phyloP scores from a whole-genome alignment of 2,888 invertebrate species.

The Mimachlamys varia region DNA sequence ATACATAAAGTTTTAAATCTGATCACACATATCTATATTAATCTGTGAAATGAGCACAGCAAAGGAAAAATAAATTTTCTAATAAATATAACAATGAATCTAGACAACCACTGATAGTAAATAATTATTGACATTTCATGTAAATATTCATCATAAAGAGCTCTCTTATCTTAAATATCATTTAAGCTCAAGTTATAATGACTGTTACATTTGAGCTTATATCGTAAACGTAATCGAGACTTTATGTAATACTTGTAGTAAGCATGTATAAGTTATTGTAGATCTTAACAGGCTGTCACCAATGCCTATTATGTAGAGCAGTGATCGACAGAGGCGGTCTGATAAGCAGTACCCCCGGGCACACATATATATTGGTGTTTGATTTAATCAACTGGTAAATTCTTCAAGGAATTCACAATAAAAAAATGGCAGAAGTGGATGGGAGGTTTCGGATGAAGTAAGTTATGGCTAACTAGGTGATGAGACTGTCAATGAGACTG shows the following conservation, averaged over 20 bases:
- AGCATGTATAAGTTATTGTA: not conserved
- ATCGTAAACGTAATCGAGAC: not conserved
- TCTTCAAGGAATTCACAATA: not conserved
- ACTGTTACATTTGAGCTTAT: not conserved
- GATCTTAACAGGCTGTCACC: not conserved
- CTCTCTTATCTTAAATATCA: not conserved
- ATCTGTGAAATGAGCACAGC: no score
- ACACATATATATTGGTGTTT: not conserved
- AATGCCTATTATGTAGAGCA: not conserved
- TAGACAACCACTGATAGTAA: no score
- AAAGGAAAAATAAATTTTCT: not conserved
- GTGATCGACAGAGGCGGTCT: not conserved
- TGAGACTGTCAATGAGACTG: not conserved
- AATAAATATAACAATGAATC: not conserved
- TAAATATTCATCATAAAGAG: not conserved
- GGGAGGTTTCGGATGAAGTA: not conserved
- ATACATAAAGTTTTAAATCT: no score
- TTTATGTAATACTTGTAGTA: no score
- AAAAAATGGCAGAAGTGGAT: not conserved
- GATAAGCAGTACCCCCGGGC: not conserved
- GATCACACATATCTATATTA: no score
- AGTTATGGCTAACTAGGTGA: not conserved
- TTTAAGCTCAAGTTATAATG: not conserved
- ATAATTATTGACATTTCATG: not conserved
- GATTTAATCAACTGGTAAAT: not conserved